A percentile compares a stretch with the other conserved stretches of the same genome.
Conservation (phyloP, 2,113 vertebrate genomes). For the Peromyscus leucopus region DNA sequence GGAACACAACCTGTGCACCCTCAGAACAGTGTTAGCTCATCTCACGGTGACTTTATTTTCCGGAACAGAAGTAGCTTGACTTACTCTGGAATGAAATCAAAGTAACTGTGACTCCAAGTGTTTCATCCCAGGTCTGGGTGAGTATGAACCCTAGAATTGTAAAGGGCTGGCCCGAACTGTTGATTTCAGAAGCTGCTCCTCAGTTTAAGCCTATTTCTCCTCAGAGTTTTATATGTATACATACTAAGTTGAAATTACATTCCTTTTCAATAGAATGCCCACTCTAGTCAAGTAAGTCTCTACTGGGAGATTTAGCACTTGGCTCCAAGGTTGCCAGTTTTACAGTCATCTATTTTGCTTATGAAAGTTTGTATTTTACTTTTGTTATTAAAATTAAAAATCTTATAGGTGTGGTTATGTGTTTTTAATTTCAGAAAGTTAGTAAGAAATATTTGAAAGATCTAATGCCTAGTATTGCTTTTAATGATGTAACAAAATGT, state of each 20-base stretch:
- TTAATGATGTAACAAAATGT: conserved; percentile 79
- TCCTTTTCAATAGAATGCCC: conserved; percentile 65
- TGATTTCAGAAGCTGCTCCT: conserved; percentile 68
- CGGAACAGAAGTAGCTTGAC: conserved; percentile 48
- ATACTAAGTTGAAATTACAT: conserved; percentile 72
- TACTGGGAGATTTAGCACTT: conserved; percentile 64
- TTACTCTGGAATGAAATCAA: conserved; percentile 75
- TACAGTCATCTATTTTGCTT: conserved; percentile 81
- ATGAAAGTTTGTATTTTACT: conserved; percentile 80
- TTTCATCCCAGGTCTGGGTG: conserved; percentile 54
- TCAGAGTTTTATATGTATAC: conserved; percentile 27
- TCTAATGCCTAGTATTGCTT: conserved; percentile 79
- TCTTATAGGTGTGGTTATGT: conserved; percentile 71
- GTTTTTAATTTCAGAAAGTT: conserved; percentile 77
- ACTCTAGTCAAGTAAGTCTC: conserved; percentile 19
- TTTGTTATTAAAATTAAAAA: conserved; percentile 76
- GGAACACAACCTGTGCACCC: neutral
- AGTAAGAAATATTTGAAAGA: conserved; percentile 76
- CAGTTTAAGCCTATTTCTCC: conserved; percentile 74
- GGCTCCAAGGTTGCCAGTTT: conserved; percentile 73
- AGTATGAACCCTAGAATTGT: conserved; percentile 58
- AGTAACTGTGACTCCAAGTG: conserved; percentile 64
- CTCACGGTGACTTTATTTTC: conserved; percentile 26
- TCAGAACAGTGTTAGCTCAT: conserved; percentile 6
- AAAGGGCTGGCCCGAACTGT: conserved; percentile 64